Percentiles rank a stretch among this genome's conserved stretches.
Evolutionary conservation across 2,797 vertebrate species (phyloP).

Genomic region (Pachyuromys duprasi): DNA sequence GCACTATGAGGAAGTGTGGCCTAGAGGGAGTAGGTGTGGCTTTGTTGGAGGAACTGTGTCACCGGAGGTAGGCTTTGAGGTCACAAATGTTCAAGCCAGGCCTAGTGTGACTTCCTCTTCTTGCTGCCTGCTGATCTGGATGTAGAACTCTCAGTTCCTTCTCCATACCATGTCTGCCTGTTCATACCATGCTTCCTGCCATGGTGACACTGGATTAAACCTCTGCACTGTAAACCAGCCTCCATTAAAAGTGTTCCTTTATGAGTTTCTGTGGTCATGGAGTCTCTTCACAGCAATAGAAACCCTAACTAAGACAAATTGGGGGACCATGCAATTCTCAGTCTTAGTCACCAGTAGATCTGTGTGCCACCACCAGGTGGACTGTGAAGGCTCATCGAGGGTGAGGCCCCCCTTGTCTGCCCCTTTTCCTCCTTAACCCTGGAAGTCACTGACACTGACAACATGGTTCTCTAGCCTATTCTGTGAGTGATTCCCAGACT

Average conservation of each 20-base stretch:
- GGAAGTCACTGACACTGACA: background rate
- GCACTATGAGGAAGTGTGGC: background rate
- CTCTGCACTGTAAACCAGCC: background rate
- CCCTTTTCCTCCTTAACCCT: background rate
- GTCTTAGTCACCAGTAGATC: background rate
- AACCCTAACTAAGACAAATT: background rate
- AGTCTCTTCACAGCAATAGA: background rate
- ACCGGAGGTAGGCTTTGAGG: background rate
- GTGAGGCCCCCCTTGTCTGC: background rate
- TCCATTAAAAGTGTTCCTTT: background rate
- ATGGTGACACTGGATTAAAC: background rate
- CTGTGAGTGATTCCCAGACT: background rate
- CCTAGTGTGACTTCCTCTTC: background rate
- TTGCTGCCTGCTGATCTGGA: background rate
- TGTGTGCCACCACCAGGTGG: background rate
- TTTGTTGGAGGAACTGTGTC: background rate
- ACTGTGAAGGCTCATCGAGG: background rate
- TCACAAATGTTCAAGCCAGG: background rate
- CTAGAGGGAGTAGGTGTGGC: background rate
- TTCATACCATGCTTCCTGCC: background rate
- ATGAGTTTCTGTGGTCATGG: background rate
- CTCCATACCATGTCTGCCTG: background rate
- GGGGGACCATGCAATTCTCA: background rate
- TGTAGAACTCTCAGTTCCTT: background rate
- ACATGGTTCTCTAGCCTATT: background rate